Evolutionary conservation across 2,888 invertebrate species (phyloP).

Genomic region (Eilema sororculum): DNA sequence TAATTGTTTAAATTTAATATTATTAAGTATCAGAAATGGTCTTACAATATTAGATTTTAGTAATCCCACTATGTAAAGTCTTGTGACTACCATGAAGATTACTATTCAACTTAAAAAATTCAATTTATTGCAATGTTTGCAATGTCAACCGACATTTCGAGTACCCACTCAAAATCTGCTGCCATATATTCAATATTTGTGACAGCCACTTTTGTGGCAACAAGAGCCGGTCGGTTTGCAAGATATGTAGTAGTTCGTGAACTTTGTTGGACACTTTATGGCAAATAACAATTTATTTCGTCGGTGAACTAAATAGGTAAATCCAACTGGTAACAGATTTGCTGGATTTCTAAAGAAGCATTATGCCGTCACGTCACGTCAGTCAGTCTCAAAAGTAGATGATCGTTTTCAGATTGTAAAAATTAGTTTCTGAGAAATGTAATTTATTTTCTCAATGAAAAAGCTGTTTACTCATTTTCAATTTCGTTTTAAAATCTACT

Average conservation of each 20-base stretch:
- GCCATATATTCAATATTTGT: background rate
- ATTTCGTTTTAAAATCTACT: no score
- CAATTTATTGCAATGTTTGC: no score
- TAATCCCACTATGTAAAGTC: background rate
- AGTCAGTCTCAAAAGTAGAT: no score
- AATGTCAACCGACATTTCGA: no score
- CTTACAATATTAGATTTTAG: background rate
- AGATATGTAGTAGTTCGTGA: constrained; percentile 1
- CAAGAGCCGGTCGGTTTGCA: background rate
- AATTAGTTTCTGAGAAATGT: no score
- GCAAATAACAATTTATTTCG: background rate
- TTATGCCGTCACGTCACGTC: background rate
- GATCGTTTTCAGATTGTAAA: no score
- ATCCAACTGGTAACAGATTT: background rate
- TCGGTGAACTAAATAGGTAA: background rate
- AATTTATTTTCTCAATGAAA: no score
- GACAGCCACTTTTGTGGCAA: constrained; percentile 1
- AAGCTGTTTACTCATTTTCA: no score
- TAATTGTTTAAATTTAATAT: no score
- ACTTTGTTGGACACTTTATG: constrained; percentile 6
- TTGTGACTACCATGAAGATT: no score
- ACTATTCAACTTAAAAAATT: no score
- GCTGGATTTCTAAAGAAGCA: background rate
- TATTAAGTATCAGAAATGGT: background rate
- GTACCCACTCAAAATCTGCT: background rate